Evolutionary conservation across 2,113 vertebrate genomes (phyloP).

Genomic region (Myiozetetes cayanensis): DNA sequence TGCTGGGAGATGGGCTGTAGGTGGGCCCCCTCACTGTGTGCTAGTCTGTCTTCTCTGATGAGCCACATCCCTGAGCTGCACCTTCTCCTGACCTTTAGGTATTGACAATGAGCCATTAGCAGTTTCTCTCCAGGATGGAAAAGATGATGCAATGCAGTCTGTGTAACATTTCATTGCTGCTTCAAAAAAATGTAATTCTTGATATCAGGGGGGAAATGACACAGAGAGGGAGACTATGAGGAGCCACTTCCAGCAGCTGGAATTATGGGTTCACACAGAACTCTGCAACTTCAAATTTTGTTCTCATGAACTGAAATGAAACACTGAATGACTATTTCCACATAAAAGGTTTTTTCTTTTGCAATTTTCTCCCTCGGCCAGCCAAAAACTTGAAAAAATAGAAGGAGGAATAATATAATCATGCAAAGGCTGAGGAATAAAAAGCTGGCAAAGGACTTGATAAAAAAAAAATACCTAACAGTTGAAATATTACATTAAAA

Average conservation of each 20-base stretch:
- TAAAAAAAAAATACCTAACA: neutral
- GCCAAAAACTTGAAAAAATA: neutral
- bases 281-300: neutral
- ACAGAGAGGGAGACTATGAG: neutral
- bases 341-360: neutral
- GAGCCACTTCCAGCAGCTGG: neutral
- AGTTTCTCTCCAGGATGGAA: neutral
- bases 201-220: neutral
- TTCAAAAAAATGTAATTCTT: neutral
- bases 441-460: neutral
- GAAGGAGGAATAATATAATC: neutral
- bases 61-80: fast-evolving
- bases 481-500: neutral
- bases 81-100: neutral
- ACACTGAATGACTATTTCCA: neutral
- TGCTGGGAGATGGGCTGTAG: neutral
- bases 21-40: fast-evolving
- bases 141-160: neutral
- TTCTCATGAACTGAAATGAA: neutral
- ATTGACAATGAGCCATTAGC: neutral
- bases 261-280: neutral
- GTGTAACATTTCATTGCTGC: neutral
- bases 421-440: neutral
- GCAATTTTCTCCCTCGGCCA: neutral
- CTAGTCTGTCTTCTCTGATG: neutral